Percentiles rank a stretch among this genome's conserved stretches.
phyloP scores from a whole-genome alignment of 2,888 invertebrate species.

The Hypolimnas misippus region DNA sequence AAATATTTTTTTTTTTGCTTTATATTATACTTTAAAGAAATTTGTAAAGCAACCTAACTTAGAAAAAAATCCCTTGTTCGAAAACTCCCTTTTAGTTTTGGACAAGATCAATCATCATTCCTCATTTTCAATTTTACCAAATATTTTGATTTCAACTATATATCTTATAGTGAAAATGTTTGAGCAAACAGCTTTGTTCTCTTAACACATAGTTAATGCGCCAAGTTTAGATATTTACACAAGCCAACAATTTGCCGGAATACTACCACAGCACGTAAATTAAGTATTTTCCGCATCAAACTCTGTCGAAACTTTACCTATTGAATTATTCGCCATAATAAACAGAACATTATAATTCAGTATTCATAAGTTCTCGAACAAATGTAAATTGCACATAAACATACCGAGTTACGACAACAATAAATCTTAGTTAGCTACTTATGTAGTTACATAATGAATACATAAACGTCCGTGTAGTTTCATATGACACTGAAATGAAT shows the following conservation, averaged over 20 bases:
- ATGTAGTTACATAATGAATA: slow-evolving; percentile 13
- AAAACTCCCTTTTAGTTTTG: no score
- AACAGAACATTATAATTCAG: background rate
- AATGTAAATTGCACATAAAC: slow-evolving; percentile 1
- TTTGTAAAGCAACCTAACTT: no score
- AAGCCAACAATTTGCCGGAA: background rate
- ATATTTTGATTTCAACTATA: no score
- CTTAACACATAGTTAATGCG: background rate
- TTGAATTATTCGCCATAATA: background rate
- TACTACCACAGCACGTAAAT: background rate
- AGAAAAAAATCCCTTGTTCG: no score
- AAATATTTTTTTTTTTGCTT: no score
- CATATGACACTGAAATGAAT: slow-evolving; percentile 74
- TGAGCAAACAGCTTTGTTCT: background rate
- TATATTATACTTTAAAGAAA: no score
- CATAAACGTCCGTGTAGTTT: slow-evolving; percentile 37
- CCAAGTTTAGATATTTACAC: background rate
- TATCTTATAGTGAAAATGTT: background rate
- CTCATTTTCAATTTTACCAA: no score
- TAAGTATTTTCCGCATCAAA: background rate
- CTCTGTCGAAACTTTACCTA: background rate
- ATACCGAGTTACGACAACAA: slow-evolving; percentile 1
- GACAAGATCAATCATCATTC: no score
- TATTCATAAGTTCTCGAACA: slow-evolving; percentile 9
- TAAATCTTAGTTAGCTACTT: slow-evolving; percentile 7